Evolutionary conservation across 2,797 vertebrate species (phyloP).

Genomic region (Sternotherus odoratus): DNA sequence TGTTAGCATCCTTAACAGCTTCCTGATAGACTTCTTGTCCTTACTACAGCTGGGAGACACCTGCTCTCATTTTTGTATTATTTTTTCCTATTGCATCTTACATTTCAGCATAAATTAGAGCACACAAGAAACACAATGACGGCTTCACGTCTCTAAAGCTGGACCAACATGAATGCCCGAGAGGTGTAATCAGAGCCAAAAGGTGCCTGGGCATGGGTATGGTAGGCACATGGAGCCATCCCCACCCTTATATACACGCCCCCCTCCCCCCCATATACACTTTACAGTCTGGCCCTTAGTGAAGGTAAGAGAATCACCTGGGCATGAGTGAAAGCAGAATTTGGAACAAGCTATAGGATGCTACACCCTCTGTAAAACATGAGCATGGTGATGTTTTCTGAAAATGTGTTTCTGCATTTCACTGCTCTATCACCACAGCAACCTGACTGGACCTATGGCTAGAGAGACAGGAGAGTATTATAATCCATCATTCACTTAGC

Average conservation of each 20-base stretch:
- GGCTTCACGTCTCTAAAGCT: too few relatives aligned
- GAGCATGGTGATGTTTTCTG: neutral
- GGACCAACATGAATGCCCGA: neutral
- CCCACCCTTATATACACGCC: too few relatives aligned
- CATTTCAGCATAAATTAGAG: neutral
- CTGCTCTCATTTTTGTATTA: neutral
- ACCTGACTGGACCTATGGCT: neutral
- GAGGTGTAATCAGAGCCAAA: neutral
- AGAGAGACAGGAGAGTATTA: neutral
- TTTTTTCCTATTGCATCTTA: neutral
- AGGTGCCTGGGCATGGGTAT: neutral
- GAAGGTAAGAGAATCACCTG: neutral
- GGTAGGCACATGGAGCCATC: neutral
- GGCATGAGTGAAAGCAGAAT: neutral
- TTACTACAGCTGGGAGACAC: neutral
- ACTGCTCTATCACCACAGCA: slow-evolving; percentile 3
- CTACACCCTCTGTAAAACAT: neutral
- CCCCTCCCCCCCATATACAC: neutral
- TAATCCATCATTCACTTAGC: neutral
- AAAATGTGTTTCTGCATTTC: neutral
- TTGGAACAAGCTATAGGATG: neutral
- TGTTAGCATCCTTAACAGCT: neutral
- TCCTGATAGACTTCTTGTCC: neutral
- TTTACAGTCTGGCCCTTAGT: neutral
- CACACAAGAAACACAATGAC: neutral